A percentile compares a stretch with the other conserved stretches of the same genome.
Evolutionary conservation across 2,888 invertebrate species (phyloP).

Genomic region (Uropetala carovei): DNA sequence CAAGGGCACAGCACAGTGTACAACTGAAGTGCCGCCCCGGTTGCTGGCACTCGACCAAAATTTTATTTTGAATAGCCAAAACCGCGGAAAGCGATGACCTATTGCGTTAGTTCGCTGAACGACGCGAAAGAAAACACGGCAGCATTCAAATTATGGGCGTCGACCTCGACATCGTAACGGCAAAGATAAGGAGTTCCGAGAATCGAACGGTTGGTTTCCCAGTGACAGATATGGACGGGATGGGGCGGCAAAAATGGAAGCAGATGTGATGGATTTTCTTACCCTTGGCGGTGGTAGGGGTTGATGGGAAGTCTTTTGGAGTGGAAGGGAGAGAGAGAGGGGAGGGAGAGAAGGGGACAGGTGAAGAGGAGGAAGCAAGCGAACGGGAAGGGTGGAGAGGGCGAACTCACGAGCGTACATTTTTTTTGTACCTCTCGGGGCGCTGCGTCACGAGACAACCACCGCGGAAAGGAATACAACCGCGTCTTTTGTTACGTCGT

Average conservation of each 20-base stretch:
- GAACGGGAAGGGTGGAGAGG: too few relatives aligned
- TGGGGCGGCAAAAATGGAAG: not conserved
- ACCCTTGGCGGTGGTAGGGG: not conserved
- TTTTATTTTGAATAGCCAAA: too few relatives aligned
- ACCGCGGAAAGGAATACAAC: too few relatives aligned
- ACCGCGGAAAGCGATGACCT: too few relatives aligned
- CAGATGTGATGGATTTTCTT: conserved; percentile 27
- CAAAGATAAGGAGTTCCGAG: not conserved
- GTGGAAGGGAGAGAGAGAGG: not conserved
- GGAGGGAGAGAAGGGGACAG: not conserved
- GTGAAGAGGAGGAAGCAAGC: not conserved
- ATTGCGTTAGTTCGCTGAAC: not conserved
- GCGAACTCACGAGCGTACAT: too few relatives aligned
- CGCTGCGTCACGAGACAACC: too few relatives aligned
- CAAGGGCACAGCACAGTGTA: too few relatives aligned
- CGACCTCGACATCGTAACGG: not conserved
- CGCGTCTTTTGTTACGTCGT: too few relatives aligned
- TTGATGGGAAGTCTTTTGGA: not conserved
- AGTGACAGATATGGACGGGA: not conserved
- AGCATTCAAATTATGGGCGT: not conserved
- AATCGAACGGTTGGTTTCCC: conserved; percentile 34
- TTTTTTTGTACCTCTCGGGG: too few relatives aligned
- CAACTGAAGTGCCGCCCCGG: too few relatives aligned
- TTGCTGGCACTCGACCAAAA: too few relatives aligned
- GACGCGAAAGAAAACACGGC: not conserved